These are phyloP conservation scores for Hermaeophaga mercurialis DNA, from an alignment of 2,888 invertebrate genomes.

Conservation along the genomic window DNA sequence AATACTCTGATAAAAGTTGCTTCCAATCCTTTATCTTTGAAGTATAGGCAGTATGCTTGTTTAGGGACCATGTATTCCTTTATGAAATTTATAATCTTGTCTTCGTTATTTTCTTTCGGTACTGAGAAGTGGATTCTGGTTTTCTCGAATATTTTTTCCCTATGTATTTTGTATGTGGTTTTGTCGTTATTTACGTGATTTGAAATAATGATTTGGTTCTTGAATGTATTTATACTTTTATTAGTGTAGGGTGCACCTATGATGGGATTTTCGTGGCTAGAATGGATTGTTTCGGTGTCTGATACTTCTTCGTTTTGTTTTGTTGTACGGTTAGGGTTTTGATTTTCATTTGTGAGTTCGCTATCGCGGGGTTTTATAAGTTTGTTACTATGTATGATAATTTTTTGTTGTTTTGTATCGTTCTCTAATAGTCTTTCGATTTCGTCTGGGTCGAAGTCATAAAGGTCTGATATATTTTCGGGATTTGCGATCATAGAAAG, in stretches of 20 bases:
- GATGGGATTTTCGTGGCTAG: conserved; percentile 15
- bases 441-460: background rate
- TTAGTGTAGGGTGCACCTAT: conserved; percentile 4
- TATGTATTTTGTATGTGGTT: background rate
- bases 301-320: background rate
- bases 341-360: background rate
- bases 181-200: background rate
- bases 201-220: conserved; percentile 18
- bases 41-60: conserved; percentile 3
- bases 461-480: background rate
- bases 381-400: background rate
- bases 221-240: background rate
- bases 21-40: conserved; percentile 1
- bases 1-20: background rate
- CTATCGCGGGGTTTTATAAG: background rate
- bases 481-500: background rate
- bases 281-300: conserved; percentile 15
- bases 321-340: background rate
- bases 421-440: background rate
- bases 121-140: background rate
- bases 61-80: conserved; percentile 10
- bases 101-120: background rate
- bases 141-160: conserved; percentile 4
- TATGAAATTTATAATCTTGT: background rate
- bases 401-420: background rate